Evolutionary conservation across 2,797 vertebrate species (phyloP), one percentile per base, ranked within the genome.

Genomic region (Phalloptychus januarius): DNA sequence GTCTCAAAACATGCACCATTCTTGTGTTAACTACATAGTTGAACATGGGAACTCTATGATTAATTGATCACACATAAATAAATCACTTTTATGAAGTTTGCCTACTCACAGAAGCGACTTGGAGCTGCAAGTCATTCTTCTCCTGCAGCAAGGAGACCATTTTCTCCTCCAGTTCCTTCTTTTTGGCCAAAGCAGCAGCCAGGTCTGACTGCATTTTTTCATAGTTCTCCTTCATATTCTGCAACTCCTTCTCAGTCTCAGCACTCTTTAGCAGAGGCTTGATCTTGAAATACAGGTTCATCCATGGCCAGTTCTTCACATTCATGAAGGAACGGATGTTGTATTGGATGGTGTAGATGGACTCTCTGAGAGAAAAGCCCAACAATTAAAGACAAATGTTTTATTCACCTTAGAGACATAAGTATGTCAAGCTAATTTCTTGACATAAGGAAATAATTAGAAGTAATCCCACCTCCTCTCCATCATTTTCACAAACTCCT

Each of bases 281-380:
- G 87, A 97, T 97, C 93, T 98, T 98, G 87, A 97, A 98, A 81
- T 96, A 98, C 1, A 97, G 91, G 52, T 96, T 94, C 96, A 98
- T 95, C 97, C 97, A 98, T 36, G 97, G 96, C 97, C 97, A 97
- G 78, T 96, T 96, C 71, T 97, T 97, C 0, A 97, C 97, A 8
- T 97, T 97, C 97, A 97, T 97, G 91, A 97, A 97, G 0, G 79
- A 80, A 16, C 79, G 79, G 12, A 80, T n/a, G 38, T 80, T 80
- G 61, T 79, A 79, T 33, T 79, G 58, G 6, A 61, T 61, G 2
- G 28, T 7, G 0, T 61, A 61, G 58, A 61, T 61, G 7, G 58
- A 4, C 15, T 61, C 58, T 61, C 96, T 6, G 88, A 75, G 80
- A 74, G 1, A 65, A 31, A 20, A 52, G 5, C 28, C 31, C 18